These are phyloP conservation scores for Meda fulgida DNA, from an alignment of 2,797 vertebrate species.

Conservation along the genomic window DNA sequence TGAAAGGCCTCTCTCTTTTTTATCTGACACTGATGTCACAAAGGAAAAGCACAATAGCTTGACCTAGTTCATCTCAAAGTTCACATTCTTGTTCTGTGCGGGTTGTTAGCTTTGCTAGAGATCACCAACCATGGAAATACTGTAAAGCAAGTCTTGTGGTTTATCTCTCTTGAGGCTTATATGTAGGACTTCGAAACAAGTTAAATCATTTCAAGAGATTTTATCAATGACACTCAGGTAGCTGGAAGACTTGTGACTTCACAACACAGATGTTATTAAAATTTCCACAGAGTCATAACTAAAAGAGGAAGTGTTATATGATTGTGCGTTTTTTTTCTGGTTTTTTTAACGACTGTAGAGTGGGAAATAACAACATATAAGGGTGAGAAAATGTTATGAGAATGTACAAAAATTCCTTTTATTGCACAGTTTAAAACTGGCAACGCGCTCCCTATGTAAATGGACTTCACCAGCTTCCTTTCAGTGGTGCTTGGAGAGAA, in stretches of 20 bases:
- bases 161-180: neutral
- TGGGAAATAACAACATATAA: neutral
- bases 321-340: rapidly evolving
- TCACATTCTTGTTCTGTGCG: neutral
- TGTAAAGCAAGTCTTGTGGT: neutral
- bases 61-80: constrained; percentile 30
- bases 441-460: neutral
- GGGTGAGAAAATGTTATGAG: neutral
- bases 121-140: neutral
- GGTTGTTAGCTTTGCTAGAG: constrained; percentile 30
- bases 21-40: constrained; percentile 11
- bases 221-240: neutral
- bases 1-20: constrained; percentile 7
- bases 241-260: neutral
- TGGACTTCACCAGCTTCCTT: constrained; percentile 10
- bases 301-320: neutral
- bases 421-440: neutral
- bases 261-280: neutral
- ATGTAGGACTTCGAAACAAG: neutral
- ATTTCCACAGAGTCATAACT: neutral
- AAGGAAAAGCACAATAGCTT: constrained; percentile 13
- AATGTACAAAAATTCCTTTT: neutral
- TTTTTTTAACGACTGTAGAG: neutral
- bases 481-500: constrained; percentile 50
- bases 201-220: constrained; percentile 16